Conservation (phyloP, 1,140 invertebrate genomes). For the Drosophila sucinea region DNA sequence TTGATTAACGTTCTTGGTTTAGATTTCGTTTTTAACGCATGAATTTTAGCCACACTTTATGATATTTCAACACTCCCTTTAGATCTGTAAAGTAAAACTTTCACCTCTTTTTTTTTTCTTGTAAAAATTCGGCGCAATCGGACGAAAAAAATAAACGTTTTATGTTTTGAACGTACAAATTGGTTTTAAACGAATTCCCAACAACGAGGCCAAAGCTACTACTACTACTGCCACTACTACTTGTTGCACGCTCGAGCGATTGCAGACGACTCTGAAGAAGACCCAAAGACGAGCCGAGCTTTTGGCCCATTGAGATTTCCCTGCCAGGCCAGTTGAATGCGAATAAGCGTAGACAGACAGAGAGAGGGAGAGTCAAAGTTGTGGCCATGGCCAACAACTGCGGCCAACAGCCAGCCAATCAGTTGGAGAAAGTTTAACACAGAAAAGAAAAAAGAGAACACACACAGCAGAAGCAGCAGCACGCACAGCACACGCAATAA, state of each 20-base stretch:
- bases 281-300: constrained; percentile 15
- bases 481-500: constrained; percentile 28
- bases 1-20: not conserved
- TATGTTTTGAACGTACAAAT: constrained; percentile 48
- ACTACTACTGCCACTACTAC: constrained; percentile 29
- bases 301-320: constrained; percentile 50
- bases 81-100: constrained; percentile 18
- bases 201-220: constrained; percentile 41
- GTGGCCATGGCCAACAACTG: constrained; percentile 30
- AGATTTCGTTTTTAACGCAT: not conserved
- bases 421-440: constrained; percentile 70
- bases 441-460: constrained; percentile 62
- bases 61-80: not conserved
- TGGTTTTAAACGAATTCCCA: constrained; percentile 22
- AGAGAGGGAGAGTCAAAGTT: constrained; percentile 25
- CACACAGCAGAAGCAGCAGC: not conserved
- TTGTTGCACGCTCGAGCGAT: constrained; percentile 77
- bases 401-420: constrained; percentile 29
- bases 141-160: constrained; percentile 40
- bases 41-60: not conserved
- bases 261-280: constrained; percentile 48
- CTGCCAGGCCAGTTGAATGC: constrained; percentile 17
- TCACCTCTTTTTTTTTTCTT: constrained; percentile 69
- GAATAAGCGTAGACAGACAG: constrained; percentile 14
- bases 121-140: constrained; percentile 65